Base-by-base conservation (phyloP, 2,113 vertebrate genomes). In the Protomyctophum bolini region DNA sequence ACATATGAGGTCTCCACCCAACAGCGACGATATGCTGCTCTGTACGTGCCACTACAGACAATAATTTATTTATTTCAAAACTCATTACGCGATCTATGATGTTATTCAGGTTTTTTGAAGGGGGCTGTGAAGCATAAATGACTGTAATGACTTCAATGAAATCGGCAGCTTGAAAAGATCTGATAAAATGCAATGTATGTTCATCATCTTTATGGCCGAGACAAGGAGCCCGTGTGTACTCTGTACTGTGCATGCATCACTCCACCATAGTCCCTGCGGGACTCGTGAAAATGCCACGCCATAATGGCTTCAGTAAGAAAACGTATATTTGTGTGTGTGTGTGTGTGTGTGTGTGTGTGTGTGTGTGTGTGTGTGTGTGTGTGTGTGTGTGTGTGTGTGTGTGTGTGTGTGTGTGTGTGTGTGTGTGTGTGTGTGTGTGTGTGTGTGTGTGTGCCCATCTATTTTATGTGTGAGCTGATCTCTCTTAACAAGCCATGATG, bases 221-320 rank as follows among this genome's bases (percentile, higher is more conserved):
- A 7, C 10, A 68, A 66, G 33, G 33, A 41, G 5, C 33, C 6
- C n/a, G 55, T 64, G 21, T 56, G 29, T 65, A 28, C 48, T 71
- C n/a, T 70, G 47, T 46, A 55, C 9, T 49, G 59, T 45, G 45
- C 11, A 33, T 28, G 29, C 63, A 49, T 58, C 75, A 72, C 68
- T 33, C 66, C 81, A 55, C 56, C 58, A 12, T 56, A 41, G 51
- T 87, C 75, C 81, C 63, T 66, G 61, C 1, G 62, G 66, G 67
- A 71, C 28, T 54, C 63, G 67, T 76, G 72, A 83, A 86, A 85
- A 85, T 55, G 56, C 65, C 62, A 57, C 64, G 46, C 58, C 29
- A 46, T 77, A 74, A 84, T 59, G 58, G 54, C 73, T 49, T 68
- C 15, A 9, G 64, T 52, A 41, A 41, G 63, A 81, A n/a, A 72